Evolutionary conservation across 1,140 invertebrate genomes (phyloP).

Genomic region (Drosophila sechellia): DNA sequence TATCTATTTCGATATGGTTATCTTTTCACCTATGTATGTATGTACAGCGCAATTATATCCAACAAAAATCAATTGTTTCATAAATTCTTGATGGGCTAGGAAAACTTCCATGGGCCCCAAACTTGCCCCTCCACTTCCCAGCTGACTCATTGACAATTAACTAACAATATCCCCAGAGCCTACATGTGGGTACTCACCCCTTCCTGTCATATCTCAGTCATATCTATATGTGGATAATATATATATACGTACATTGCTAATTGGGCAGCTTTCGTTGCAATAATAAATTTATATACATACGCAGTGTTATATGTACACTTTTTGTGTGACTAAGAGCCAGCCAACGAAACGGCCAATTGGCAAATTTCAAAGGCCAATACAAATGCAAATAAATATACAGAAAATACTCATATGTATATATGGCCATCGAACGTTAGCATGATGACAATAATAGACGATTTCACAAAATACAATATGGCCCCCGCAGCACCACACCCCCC

Average conservation of each 20-base stretch:
- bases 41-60: too few relatives aligned
- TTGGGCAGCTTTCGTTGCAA: conserved; percentile 77
- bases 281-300: conserved; percentile 69
- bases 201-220: conserved; percentile 30
- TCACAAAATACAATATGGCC: conserved; percentile 71
- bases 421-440: conserved; percentile 76
- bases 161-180: conserved; percentile 59
- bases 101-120: neutral
- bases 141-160: conserved; percentile 74
- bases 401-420: conserved; percentile 31
- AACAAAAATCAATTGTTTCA: conserved; percentile 13
- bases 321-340: conserved; percentile 67
- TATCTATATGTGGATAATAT: conserved; percentile 10
- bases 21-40: neutral
- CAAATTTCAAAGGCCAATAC: conserved; percentile 70
- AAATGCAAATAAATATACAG: conserved; percentile 58
- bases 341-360: conserved; percentile 56
- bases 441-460: conserved; percentile 81
- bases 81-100: conserved; percentile 4
- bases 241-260: conserved; percentile 55
- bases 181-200: conserved; percentile 15
- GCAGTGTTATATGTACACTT: conserved; percentile 41
- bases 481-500: neutral
- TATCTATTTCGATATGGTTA: too few relatives aligned
- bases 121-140: conserved; percentile 30